These are phyloP conservation scores for Anthoscopus minutus DNA, from an alignment of 2,113 vertebrate genomes.

Conservation along the genomic window DNA sequence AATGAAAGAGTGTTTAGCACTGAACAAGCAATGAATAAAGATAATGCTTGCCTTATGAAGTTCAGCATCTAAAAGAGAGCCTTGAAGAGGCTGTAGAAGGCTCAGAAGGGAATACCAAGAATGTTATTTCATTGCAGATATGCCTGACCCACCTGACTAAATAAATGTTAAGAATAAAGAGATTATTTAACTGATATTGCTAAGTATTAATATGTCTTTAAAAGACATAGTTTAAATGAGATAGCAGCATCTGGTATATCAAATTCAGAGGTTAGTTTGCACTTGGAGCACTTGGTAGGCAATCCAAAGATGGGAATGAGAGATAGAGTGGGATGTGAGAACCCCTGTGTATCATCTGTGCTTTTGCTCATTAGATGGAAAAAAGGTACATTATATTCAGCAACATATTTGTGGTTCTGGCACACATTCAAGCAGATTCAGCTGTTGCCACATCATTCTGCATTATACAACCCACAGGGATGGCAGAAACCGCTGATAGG, in stretches of 20 bases:
- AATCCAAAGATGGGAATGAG: background rate
- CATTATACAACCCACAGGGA: background rate
- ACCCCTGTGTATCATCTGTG: background rate
- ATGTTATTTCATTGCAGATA: background rate
- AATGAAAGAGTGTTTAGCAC: background rate
- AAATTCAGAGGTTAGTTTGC: conserved; percentile 9
- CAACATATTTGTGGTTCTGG: conserved; percentile 8
- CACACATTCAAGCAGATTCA: background rate
- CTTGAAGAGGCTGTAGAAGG: background rate
- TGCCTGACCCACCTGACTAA: background rate
- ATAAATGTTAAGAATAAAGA: background rate
- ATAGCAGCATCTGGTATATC: background rate
- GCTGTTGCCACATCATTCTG: background rate
- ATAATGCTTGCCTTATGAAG: background rate
- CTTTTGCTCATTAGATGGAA: background rate
- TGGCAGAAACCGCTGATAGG: background rate
- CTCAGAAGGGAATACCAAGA: background rate
- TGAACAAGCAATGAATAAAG: background rate
- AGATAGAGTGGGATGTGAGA: conserved; percentile 6
- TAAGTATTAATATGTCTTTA: background rate
- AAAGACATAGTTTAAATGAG: background rate
- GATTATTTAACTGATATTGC: background rate
- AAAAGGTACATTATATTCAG: background rate
- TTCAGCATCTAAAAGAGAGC: background rate
- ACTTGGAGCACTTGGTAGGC: background rate